phyloP scores from a whole-genome alignment of 2,888 invertebrate genomes.

The Acanthoscelides obtectus region DNA sequence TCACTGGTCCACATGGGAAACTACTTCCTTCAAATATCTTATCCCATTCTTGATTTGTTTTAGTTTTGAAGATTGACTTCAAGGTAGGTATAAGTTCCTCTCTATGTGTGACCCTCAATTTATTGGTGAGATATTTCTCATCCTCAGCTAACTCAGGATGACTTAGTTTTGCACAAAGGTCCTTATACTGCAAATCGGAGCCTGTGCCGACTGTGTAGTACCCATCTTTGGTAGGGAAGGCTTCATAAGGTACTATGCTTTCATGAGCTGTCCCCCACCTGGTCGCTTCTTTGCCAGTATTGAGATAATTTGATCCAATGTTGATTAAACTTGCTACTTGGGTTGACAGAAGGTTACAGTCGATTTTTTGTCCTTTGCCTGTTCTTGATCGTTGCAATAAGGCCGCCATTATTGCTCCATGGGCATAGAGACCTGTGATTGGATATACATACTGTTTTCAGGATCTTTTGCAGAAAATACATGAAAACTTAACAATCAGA shows the following conservation, averaged over 20 bases:
- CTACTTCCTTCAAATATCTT: conserved; percentile 63
- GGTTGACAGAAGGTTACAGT: conserved; percentile 89
- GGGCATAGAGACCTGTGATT: conserved; percentile 70
- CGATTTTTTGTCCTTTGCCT: conserved; percentile 85
- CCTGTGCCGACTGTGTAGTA: conserved; percentile 85
- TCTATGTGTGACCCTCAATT: conserved; percentile 71
- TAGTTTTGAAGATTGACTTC: conserved; percentile 52
- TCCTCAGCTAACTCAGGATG: conserved; percentile 58
- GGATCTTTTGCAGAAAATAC: too few relatives aligned
- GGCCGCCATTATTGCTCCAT: conserved; percentile 92
- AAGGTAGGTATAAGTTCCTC: conserved; percentile 61
- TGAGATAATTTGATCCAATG: conserved; percentile 84
- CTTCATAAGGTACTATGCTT: conserved; percentile 92
- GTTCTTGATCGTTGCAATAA: conserved; percentile 72
- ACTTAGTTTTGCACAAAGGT: conserved; percentile 63
- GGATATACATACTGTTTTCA: too few relatives aligned
- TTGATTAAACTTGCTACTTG: conserved; percentile 87
- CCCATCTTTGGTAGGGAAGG: conserved; percentile 78
- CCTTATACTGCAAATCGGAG: conserved; percentile 74
- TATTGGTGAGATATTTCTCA: conserved; percentile 67
- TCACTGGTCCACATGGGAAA: conserved; percentile 89
- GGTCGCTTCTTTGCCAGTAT: conserved; percentile 69
- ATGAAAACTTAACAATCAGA: too few relatives aligned
- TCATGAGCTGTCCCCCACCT: conserved; percentile 92
- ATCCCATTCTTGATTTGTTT: conserved; percentile 73